phyloP scores from a whole-genome alignment of 30 jellyfish, hydroid and myxozoan genomes.

The Turritopsis dohrnii region DNA sequence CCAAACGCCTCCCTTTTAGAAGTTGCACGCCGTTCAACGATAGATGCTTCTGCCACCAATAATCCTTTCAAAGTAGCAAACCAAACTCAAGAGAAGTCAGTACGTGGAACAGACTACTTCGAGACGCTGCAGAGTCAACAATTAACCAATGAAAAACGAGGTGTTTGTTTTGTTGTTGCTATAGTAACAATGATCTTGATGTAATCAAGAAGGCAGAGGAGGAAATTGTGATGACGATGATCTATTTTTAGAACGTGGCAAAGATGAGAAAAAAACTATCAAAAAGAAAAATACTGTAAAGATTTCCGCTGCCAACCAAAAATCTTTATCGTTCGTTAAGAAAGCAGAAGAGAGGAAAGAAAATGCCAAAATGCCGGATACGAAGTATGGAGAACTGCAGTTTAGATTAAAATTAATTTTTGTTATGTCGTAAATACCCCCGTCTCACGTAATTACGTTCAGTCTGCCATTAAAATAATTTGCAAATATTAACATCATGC shows the following conservation, averaged over 20 bases:
- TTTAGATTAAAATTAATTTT: too few relatives aligned
- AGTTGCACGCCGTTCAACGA: neutral
- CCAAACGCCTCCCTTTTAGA: neutral
- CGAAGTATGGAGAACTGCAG: neutral
- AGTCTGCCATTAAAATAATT: neutral
- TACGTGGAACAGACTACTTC: slow-evolving; percentile 64
- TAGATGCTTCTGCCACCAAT: neutral
- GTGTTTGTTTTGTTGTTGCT: too few relatives aligned
- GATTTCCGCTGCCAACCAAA: neutral
- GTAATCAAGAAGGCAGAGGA: neutral
- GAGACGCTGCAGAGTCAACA: slow-evolving; percentile 55
- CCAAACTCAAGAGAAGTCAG: slow-evolving; percentile 13
- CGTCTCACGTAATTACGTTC: neutral
- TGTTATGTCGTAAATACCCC: neutral
- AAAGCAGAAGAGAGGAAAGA: neutral
- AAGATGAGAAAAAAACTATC: neutral
- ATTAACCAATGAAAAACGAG: slow-evolving; percentile 53
- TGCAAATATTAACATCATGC: neutral
- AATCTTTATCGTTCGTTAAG: neutral
- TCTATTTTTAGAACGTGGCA: neutral
- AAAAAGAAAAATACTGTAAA: neutral
- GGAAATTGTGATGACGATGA: too few relatives aligned
- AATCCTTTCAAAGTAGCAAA: slow-evolving; percentile 61
- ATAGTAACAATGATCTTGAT: neutral
- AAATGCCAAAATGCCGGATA: neutral